Evolutionary conservation across 2,113 vertebrate genomes (phyloP).

Genomic region (Crotalus tigris): DNA sequence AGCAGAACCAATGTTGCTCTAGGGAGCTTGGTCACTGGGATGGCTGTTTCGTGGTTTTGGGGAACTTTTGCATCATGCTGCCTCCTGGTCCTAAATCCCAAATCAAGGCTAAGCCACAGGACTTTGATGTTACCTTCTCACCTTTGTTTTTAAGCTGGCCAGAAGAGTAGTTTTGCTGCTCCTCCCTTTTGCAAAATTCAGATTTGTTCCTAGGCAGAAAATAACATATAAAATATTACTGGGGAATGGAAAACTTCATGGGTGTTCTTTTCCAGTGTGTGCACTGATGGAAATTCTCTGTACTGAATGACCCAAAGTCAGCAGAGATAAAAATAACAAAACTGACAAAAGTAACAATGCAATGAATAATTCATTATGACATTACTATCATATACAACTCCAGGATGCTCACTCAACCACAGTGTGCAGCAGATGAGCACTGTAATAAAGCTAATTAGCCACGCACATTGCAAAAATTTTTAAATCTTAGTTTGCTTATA

Average conservation of each 20-base stretch:
- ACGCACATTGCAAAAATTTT: background rate
- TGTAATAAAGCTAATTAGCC: background rate
- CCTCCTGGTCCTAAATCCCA: background rate
- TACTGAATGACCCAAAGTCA: background rate
- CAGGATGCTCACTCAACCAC: background rate
- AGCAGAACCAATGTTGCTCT: background rate
- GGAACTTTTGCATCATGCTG: background rate
- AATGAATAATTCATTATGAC: background rate
- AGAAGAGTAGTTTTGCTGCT: background rate
- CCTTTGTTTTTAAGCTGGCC: background rate
- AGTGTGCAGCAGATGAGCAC: background rate
- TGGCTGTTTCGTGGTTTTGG: background rate
- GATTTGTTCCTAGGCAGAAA: background rate
- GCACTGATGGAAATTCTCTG: background rate
- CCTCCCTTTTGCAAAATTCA: background rate
- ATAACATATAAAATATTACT: background rate
- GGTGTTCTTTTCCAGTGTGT: background rate
- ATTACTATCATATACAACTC: background rate
- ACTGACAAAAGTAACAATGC: background rate
- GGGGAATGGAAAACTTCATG: background rate
- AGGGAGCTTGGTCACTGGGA: background rate
- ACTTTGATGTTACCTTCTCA: background rate
- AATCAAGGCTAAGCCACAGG: background rate
- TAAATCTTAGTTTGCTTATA: background rate
- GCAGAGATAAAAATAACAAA: background rate